These are phyloP conservation scores for Bos taurus DNA, from an alignment of 2,113 vertebrate genomes.

Conservation along the genomic window ARS-UCD2.0 NC_037331.1:116690001-116690500, in stretches of 20 bases:
- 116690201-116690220: accelerated
- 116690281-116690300: not conserved
- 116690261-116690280: not conserved
- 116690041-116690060: not conserved
- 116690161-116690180: not conserved
- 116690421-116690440: not conserved
- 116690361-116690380: accelerated
- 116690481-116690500: not conserved
- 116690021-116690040: accelerated
- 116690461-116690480: not conserved
- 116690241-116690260: not conserved
- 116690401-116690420: not conserved
- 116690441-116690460: too few relatives aligned
- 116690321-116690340: not conserved
- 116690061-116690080: not conserved
- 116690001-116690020: not conserved
- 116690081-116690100: not conserved
- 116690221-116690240: not conserved
- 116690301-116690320: not conserved
- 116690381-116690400: not conserved
- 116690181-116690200: not conserved
- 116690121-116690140: not conserved
- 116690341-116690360: not conserved
- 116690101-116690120: not conserved
- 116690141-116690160: not conserved